Evolutionary conservation across 1,140 invertebrate species (phyloP), one percentile per base, ranked within the genome.

Genomic region (Drosophila novamexicana): DNA sequence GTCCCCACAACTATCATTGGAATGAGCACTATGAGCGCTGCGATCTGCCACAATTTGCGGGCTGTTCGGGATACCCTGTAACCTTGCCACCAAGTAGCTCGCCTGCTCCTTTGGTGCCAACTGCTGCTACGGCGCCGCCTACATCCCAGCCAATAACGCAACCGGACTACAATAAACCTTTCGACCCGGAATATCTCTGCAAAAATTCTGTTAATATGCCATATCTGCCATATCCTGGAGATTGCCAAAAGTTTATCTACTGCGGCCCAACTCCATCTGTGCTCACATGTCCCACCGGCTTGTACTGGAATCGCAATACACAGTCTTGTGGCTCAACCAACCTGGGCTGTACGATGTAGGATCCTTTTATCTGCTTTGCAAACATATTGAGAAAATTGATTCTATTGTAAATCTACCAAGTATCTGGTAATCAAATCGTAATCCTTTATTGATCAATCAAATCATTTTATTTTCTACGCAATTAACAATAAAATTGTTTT

Each of bases 181-280:
- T 82, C 1, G 65, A 82, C 39, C 68, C 49, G 5, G 34, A 37
- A 18, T 29, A 44, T 34, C 1, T 66, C 29, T 86, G 82, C 37
- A 34, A 4, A 2, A 14, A 44, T 3, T 45, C 32, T 61, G n/a
- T 47, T 16, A 10, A 44, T 22, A 54, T 14, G 7, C 22, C 54
- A 1, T 91, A 81, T 61, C 44, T 88, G 7, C 53, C 75, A 8
- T 82, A 91, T 76, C 90, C 90, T 1, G 66, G 47, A 8, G 72
- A 90, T 70, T 92, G 91, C 12, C 74, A 70, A 6, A 85, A 89
- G 62, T 91, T 92, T 14, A 86, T 91, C 12, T 32, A 75, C 7
- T 92, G 91, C 10, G 79, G 82, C 14, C 75, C 72, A 22, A 63
- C 32, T 2, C 61, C 57, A 1, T 58, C 22, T 8, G 73, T 91